Percentiles rank a stretch among this genome's conserved stretches.
These are phyloP conservation scores for Apoda limacodes DNA, from an alignment of 2,888 invertebrate species.

Conservation along the genomic window DNA sequence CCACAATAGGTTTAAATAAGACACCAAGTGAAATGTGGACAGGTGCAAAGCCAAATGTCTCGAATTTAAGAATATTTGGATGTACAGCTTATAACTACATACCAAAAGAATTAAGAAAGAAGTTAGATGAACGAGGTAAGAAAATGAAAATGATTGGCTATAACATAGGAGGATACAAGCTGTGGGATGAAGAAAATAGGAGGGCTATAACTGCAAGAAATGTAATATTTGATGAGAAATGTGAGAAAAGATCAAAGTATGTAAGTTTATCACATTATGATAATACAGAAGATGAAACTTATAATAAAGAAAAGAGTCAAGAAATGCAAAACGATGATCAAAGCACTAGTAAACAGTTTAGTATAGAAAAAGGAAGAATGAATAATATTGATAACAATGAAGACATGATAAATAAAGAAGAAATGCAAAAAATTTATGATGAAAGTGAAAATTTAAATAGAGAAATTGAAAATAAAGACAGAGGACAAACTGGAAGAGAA, in stretches of 20 bases:
- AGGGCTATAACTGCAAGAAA: conserved; percentile 1
- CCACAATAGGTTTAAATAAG: background rate
- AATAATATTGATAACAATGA: background rate
- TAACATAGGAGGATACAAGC: conserved; percentile 1
- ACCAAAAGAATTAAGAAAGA: background rate
- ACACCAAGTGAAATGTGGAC: conserved; percentile 5
- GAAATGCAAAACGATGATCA: no score
- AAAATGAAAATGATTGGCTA: conserved; percentile 6
- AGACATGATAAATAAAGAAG: background rate
- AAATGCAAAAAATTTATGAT: no score
- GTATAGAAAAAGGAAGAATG: conserved; percentile 1
- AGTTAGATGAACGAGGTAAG: conserved; percentile 5
- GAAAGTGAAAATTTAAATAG: no score
- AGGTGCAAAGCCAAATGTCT: background rate
- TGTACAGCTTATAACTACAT: background rate
- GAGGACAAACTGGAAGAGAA: conserved; percentile 1
- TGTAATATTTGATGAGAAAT: conserved; percentile 1
- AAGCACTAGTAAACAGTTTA: background rate
- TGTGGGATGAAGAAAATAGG: conserved; percentile 3
- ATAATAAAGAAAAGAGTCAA: no score
- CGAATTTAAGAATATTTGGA: background rate
- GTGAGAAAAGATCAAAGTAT: background rate
- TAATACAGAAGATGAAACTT: no score
- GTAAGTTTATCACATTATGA: background rate
- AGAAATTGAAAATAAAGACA: no score